Base-by-base conservation (phyloP, 1,140 invertebrate genomes). In the Oncopodura yosiiana region DNA sequence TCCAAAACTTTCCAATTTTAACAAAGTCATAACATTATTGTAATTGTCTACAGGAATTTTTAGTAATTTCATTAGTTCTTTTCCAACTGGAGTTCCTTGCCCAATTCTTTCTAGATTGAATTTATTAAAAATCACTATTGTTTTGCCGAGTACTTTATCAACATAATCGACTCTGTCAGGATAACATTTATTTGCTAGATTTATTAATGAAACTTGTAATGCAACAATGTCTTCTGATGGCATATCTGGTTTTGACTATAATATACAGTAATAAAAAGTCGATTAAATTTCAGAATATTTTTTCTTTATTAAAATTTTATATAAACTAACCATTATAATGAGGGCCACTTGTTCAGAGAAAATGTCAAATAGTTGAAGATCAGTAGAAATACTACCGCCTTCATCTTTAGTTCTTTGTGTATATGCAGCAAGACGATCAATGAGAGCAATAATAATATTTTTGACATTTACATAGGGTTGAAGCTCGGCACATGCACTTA, bases 331-430 rank as follows among this genome's bases (percentile, higher is more conserved):
- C 78, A 92, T 86, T 57, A 95, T 93, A 63, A 97, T 94, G 57
- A 87, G 83, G 3, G 92, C 86, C 29, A 98, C 87, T 76, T 98
- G 93, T 66, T 94, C 84, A n/a, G 91, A 95, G 69, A 99, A 98
- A 30, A 98, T 93, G 67, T 98, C 93, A 76, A 99, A 99, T 0
- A 99, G 74, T 67, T 94, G 84, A 12, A 95, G 87, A 65, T 95
- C 86, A 54, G 82, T 75, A 9, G 89, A 85, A 64, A 90, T 86
- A 57, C 75, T 65, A 66, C 81, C 68, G 74, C 75, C 72, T 71
- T 86, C 78, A 73, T 62, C 60, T 71, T 76, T 60, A 9, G 78
- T 76, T 54, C 82, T 71, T 70, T 88, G 84, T 70, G 86, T 87
- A 65, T 84, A 91, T 18, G 81, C 77, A 5, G 86, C 86, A 21